These are phyloP conservation scores for Apeira syringaria DNA, from an alignment of 2,888 invertebrate genomes.

Conservation along the genomic window DNA sequence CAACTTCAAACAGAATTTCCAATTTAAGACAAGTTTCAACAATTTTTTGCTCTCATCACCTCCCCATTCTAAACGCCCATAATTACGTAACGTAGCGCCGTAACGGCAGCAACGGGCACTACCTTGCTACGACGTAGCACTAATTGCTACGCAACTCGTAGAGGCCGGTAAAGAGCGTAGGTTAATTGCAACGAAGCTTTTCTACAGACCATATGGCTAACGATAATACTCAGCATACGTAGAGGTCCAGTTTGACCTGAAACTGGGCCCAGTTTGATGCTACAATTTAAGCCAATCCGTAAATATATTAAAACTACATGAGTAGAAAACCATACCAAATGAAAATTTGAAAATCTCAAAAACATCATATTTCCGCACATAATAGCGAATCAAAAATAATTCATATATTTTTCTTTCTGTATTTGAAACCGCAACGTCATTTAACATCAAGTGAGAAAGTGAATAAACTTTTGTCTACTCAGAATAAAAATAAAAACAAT, in stretches of 20 bases:
- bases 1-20: slow-evolving; percentile 20
- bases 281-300: no score
- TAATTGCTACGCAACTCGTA: slow-evolving; percentile 79
- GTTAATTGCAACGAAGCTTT: slow-evolving; percentile 70
- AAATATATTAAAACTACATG: no score
- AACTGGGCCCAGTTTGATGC: background rate
- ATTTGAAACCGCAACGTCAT: no score
- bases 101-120: slow-evolving; percentile 50
- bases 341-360: no score
- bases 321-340: no score
- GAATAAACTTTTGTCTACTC: no score
- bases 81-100: slow-evolving; percentile 63
- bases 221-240: slow-evolving; percentile 42
- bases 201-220: slow-evolving; percentile 38
- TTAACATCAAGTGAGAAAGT: no score
- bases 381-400: no score
- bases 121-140: slow-evolving; percentile 64
- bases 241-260: background rate
- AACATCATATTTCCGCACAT: no score
- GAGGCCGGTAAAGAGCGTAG: slow-evolving; percentile 66
- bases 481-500: no score
- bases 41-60: slow-evolving; percentile 24
- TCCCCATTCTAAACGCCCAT: slow-evolving; percentile 54
- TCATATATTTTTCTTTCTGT: no score
- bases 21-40: slow-evolving; percentile 11